These are phyloP conservation scores for Corydoras maculifer DNA, from an alignment of 2,113 vertebrate species.

Conservation along the genomic window DNA sequence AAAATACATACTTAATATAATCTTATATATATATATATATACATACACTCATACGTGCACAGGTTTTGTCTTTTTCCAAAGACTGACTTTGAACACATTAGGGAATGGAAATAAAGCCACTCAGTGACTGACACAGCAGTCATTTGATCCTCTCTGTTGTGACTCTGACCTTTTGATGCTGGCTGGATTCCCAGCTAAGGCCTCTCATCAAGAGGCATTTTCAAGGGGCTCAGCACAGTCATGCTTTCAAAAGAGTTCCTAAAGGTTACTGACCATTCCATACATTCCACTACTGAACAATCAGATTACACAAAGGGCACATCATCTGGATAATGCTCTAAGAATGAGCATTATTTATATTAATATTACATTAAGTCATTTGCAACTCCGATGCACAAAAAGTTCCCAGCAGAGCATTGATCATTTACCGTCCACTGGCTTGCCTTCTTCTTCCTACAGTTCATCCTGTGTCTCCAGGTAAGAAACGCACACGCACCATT, in stretches of 20 bases:
- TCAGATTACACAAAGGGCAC: background rate
- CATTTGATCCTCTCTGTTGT: constrained; percentile 55
- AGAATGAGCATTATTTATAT: background rate
- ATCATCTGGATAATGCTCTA: background rate
- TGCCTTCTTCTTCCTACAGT: no score
- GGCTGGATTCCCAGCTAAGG: constrained; percentile 41
- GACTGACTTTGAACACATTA: background rate
- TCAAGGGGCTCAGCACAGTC: background rate
- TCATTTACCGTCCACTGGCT: no score
- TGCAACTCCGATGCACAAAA: no score
- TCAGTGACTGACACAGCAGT: constrained; percentile 50
- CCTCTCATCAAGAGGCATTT: constrained; percentile 32
- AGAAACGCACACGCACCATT: no score
- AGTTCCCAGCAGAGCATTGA: no score
- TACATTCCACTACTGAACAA: background rate
- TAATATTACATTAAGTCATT: background rate
- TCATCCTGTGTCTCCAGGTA: no score
- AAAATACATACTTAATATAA: no score
- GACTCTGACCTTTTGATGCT: constrained; percentile 62
- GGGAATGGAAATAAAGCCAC: constrained; percentile 10
- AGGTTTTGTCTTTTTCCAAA: no score
- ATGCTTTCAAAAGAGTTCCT: background rate
- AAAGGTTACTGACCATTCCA: constrained; percentile 6
- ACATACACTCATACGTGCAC: no score
- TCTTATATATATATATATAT: no score